These are phyloP conservation scores for Cherax destructor DNA, from an alignment of 1,140 invertebrate genomes.

Conservation along the genomic window DNA sequence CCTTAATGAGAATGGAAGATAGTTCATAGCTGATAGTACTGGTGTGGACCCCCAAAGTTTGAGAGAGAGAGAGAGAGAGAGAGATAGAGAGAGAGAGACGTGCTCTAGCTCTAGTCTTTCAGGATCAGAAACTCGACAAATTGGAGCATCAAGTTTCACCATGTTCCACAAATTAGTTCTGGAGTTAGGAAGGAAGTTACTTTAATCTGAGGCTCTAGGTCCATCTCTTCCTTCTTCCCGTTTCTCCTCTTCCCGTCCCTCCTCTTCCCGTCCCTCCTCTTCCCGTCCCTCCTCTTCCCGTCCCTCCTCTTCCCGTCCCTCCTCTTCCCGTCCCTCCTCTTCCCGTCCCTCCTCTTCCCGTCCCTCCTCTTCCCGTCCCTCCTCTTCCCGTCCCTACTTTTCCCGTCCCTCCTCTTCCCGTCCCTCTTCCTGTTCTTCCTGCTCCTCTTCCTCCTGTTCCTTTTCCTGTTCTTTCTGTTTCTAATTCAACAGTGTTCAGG, in stretches of 20 bases:
- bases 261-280: neutral
- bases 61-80: slow-evolving; percentile 9
- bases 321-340: neutral
- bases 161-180: slow-evolving; percentile 37
- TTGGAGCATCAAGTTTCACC: slow-evolving; percentile 26
- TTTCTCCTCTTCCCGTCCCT: neutral
- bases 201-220: neutral
- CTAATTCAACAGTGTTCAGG: too few species aligned
- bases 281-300: neutral
- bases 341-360: too few species aligned
- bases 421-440: too few species aligned
- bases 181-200: slow-evolving; percentile 19
- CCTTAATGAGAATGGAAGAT: too few species aligned
- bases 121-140: slow-evolving; percentile 24
- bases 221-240: neutral
- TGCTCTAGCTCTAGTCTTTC: neutral
- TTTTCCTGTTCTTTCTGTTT: too few species aligned
- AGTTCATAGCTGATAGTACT: too few species aligned
- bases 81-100: slow-evolving; percentile 5
- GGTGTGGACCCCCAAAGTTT: neutral
- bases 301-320: neutral
- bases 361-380: too few species aligned
- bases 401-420: neutral
- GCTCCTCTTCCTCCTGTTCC: too few species aligned
- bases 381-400: neutral